Percentiles rank a stretch among this genome's conserved stretches.
Evolutionary conservation across 37 sponge, comb jelly and placozoan species (phyloP).

Genomic region (Beroe ovata): DNA sequence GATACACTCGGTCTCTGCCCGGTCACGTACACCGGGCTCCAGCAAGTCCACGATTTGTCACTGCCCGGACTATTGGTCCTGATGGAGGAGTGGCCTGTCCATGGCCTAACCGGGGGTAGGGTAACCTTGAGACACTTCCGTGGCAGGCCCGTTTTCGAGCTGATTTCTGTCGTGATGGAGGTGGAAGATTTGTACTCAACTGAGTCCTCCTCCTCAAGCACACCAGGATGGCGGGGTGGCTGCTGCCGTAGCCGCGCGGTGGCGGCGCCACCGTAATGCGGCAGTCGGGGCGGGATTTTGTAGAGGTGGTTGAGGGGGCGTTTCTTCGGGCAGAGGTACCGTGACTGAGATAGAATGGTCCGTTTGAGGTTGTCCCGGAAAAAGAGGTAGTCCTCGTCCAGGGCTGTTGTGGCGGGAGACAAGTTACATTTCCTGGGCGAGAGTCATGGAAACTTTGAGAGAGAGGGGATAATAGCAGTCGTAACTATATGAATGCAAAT

Average conservation of each 20-base stretch:
- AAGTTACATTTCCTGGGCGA: no score
- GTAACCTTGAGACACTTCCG: slow-evolving; percentile 11
- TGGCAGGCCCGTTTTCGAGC: not conserved
- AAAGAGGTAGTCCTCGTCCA: slow-evolving; percentile 47
- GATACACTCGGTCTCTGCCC: not conserved
- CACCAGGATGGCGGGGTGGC: not conserved
- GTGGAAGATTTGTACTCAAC: slow-evolving; percentile 47
- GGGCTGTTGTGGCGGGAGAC: no score
- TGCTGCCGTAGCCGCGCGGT: no score
- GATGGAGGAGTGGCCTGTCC: slow-evolving; percentile 6
- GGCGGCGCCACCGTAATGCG: not conserved
- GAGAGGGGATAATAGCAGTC: no score
- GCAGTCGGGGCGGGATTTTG: not conserved
- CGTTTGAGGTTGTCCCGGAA: slow-evolving; percentile 54
- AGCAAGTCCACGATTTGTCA: not conserved
- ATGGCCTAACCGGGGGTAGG: not conserved
- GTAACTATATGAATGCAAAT: no score
- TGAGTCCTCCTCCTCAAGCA: not conserved
- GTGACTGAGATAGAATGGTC: slow-evolving; percentile 50
- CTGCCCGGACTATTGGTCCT: not conserved
- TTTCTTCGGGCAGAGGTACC: slow-evolving; percentile 29
- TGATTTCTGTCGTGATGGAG: slow-evolving; percentile 11
- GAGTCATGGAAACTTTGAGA: no score
- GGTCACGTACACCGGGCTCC: slow-evolving; percentile 19
- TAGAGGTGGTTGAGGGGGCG: not conserved